Base-by-base conservation (phyloP, 2,888 invertebrate species). In the Dasypogon diadema region DNA sequence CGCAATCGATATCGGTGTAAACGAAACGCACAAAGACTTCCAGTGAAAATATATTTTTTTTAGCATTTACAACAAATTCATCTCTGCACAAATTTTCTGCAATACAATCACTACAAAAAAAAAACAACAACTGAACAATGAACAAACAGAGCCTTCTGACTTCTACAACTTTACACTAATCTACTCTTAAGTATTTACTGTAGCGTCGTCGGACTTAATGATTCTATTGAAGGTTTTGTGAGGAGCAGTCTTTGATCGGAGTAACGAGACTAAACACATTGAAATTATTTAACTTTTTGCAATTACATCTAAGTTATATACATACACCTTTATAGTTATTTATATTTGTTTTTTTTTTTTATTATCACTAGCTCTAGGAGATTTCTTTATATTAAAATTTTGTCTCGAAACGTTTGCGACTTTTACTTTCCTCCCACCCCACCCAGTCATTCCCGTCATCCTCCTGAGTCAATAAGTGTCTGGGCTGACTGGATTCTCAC, bases 341-440 rank as follows among this genome's bases (percentile, higher is more conserved):
- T 63, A 63, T 63, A 63, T 63, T 63, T 58, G 63, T 42, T 63
- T 63, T 63, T 63, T 63, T 63, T 60, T 30, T 63, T 60, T 30
- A 58, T 58, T 58, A 58, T 26, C 16, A 37, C 42, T 42, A 42
- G 30, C n/a, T 18, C 10, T 42, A 63, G 42, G 42, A 63, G 30
- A 63, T 63, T 63, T 42, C 63, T 63, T 63, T 63, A 63, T 63
- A 63, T 63, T 63, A 63, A 63, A 63, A 30, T 37, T 37, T 63
- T 63, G 22, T 63, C 37, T 37, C 63, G 63, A 63, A 63, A 63
- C 12, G 2, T 48, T 8, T 37, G 37, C n/a, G n/a, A n/a, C n/a
- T n/a, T n/a, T n/a, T n/a, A n/a, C n/a, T n/a, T n/a, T n/a, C n/a
- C n/a, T n/a, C n/a, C n/a, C n/a, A n/a, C n/a, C n/a, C n/a, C n/a